Evolutionary conservation across 1,140 invertebrate genomes (phyloP), one percentile per base, ranked within the genome.

Genomic region (Drosophila paulistorum): DNA sequence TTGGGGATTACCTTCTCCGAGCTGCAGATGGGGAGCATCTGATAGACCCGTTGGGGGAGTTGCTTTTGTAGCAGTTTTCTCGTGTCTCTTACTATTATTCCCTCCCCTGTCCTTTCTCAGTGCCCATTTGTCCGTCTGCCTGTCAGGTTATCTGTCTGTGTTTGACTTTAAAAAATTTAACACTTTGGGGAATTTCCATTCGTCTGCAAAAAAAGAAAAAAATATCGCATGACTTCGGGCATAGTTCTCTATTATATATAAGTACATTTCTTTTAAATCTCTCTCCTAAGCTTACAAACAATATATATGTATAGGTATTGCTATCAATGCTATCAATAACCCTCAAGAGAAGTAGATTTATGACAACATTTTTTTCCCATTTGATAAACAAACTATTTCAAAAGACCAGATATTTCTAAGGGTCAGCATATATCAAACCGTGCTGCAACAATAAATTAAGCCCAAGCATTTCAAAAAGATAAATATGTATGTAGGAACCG

Each of bases 1-100:
- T 89, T 89, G 81, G 84, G 83, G 84, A 87, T 87, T 87, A 89
- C 77, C 82, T 51, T 51, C 45, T 23, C 57, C 55, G 71, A 72
- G 71, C 68, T 71, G 63, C 69, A 62, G 70, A 69, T 71, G 55
- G 14, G 10, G 14, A 82, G 57, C 55, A 65, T 64, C 75, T 58
- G 78, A 65, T 60, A 62, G 71, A 45, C 45, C 45, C 10, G 9
- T 11, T 51, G 61, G 60, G 42, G 55, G 39, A 76, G 58, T 59
- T 39, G 65, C 51, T 59, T 45, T 57, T 20, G 48, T 17, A 30
- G 37, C 59, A 20, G 13, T 45, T 48, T 26, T 45, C 41, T 17
- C 23, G 20, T 64, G 30, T 9, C 10, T 23, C 26, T 48, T 48
- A 23, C 65, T 23, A 30, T 20, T 30, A 30, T 30, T 30, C 30